These are phyloP conservation scores for Globicephala melas DNA, from an alignment of 2,113 vertebrate genomes.

Conservation along the genomic window DNA sequence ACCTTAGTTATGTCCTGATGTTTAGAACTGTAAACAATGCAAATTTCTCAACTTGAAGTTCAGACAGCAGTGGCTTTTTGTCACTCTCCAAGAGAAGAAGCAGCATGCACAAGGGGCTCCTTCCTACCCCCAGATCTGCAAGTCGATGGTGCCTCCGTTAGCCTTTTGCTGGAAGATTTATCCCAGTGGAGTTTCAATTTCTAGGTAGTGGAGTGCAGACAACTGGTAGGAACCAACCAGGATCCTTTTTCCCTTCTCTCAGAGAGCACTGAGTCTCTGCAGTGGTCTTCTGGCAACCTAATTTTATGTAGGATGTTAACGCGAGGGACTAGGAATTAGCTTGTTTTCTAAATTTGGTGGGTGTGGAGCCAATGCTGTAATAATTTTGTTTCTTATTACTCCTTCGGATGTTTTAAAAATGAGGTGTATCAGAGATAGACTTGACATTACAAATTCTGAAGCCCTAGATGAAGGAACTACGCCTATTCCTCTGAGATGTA, in stretches of 20 bases:
- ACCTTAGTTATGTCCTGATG: not conserved
- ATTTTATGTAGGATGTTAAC: not conserved
- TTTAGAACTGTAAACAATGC: not conserved
- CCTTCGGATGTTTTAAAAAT: not conserved
- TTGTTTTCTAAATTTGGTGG: not conserved
- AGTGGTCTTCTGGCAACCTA: not conserved
- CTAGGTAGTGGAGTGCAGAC: not conserved
- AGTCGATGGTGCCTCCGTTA: not conserved
- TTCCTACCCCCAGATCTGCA: not conserved
- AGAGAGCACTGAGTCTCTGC: not conserved
- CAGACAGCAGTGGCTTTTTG: not conserved
- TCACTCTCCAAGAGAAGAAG: not conserved
- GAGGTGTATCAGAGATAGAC: not conserved
- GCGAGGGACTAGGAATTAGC: not conserved
- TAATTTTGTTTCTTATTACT: not conserved
- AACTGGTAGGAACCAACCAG: not conserved
- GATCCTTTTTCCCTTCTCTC: not conserved
- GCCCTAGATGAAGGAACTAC: not conserved
- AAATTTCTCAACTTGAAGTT: not conserved
- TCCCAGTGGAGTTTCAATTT: not conserved
- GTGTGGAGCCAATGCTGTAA: not conserved
- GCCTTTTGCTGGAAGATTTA: not conserved
- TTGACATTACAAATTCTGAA: not conserved
- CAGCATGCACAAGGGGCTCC: fast-evolving
- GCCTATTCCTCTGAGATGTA: not conserved